These are phyloP conservation scores for Spheniscus mendiculus DNA, from an alignment of 2,113 vertebrate genomes.

Conservation along the genomic window DNA sequence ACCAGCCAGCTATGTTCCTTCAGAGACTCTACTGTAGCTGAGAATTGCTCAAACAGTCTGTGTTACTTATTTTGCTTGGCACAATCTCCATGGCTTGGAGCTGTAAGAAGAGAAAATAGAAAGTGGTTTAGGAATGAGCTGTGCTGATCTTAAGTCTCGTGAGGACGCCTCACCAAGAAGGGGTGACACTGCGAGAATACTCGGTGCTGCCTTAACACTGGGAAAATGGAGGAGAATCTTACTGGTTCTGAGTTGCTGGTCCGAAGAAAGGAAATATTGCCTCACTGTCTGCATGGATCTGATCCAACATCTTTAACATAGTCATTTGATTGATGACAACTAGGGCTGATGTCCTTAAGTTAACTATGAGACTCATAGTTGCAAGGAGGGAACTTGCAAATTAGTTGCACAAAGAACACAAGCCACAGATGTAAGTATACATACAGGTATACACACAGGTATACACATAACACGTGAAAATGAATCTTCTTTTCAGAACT, in stretches of 20 bases:
- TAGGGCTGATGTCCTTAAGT: neutral
- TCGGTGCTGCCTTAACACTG: neutral
- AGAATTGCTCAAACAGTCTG: slow-evolving; percentile 39
- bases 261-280: neutral
- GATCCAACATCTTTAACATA: neutral
- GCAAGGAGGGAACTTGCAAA: neutral
- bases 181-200: neutral
- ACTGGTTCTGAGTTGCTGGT: neutral
- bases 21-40: slow-evolving; percentile 35
- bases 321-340: neutral
- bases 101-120: slow-evolving; percentile 44
- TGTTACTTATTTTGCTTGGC: slow-evolving; percentile 61
- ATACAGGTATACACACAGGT: neutral
- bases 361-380: neutral
- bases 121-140: slow-evolving; percentile 40
- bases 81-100: neutral
- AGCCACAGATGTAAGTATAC: neutral
- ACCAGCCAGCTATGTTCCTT: slow-evolving; percentile 42
- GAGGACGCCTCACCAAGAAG: neutral
- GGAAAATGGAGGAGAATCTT: neutral
- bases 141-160: slow-evolving; percentile 28
- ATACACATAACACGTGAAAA: neutral
- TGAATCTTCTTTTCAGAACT: neutral
- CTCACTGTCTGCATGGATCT: neutral
- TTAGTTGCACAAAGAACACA: neutral